Conservation (phyloP, 2,113 vertebrate genomes). For the Typhlomys cinereus region DNA sequence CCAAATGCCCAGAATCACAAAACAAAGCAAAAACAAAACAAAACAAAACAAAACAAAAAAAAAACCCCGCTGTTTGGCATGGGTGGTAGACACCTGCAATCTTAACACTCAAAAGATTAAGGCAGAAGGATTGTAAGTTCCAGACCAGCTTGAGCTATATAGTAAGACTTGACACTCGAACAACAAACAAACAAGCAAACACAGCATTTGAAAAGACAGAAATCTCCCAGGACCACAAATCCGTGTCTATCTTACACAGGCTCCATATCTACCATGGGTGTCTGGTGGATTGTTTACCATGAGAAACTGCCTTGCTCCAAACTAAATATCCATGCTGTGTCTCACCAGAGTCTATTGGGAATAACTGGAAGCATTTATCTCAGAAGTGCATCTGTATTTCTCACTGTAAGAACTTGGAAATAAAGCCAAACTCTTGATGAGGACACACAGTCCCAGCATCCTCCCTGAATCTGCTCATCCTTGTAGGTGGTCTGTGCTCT, state of each 20-base stretch:
- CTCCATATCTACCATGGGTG: rapidly evolving
- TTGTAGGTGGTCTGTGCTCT: neutral
- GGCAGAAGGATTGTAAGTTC: neutral
- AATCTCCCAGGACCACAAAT: neutral
- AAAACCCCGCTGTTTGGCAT: no score
- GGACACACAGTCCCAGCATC: neutral
- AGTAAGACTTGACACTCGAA: neutral
- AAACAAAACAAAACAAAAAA: neutral
- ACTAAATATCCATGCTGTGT: neutral
- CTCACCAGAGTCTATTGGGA: neutral
- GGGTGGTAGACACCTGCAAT: neutral
- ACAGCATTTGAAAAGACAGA: neutral
- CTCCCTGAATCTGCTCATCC: neutral
- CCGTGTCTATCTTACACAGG: rapidly evolving
- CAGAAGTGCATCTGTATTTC: neutral
- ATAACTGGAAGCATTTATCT: neutral
- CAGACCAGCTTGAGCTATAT: neutral
- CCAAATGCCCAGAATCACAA: neutral
- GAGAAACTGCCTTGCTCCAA: neutral
- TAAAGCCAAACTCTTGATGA: no score
- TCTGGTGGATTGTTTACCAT: neutral
- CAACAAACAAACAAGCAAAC: neutral
- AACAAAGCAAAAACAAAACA: neutral
- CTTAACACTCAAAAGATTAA: neutral
- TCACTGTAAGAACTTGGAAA: neutral